Conservation (phyloP, 2,888 invertebrate genomes). For the Lysandra coridon region DNA sequence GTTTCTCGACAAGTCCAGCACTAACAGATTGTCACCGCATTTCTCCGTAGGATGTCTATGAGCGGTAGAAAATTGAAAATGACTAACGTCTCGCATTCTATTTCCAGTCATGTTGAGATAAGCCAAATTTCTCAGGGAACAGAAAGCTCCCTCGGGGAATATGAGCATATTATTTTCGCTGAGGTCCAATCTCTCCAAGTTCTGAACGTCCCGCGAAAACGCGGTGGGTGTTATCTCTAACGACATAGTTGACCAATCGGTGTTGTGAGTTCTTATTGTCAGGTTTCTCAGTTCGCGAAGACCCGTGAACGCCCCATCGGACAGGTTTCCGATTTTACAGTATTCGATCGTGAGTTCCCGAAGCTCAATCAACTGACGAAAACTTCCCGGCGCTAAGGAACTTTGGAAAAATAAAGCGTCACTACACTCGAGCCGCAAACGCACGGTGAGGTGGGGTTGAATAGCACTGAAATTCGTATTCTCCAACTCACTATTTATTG, state of each 20-base stretch:
- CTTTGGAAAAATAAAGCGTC: conserved; percentile 90
- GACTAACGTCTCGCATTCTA: conserved; percentile 86
- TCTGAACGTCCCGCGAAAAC: conserved; percentile 86
- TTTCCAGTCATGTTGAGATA: conserved; percentile 90
- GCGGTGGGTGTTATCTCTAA: conserved; percentile 87
- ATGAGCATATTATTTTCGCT: conserved; percentile 91
- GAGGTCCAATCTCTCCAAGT: conserved; percentile 87
- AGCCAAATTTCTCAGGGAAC: conserved; percentile 87
- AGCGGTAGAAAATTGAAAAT: conserved; percentile 84
- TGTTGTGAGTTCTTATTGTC: conserved; percentile 90
- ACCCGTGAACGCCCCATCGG: conserved; percentile 90
- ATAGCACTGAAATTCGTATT: conserved; percentile 91
- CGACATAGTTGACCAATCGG: conserved; percentile 90
- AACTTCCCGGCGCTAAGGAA: conserved; percentile 87
- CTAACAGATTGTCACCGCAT: conserved; percentile 85
- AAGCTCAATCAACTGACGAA: conserved; percentile 87
- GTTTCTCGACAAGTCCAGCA: conserved; percentile 88
- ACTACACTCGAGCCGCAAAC: conserved; percentile 88
- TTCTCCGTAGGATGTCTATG: conserved; percentile 81
- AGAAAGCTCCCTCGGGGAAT: conserved; percentile 88
- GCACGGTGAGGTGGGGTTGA: conserved; percentile 89
- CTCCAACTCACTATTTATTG: conserved; percentile 90
- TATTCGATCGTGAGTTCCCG: conserved; percentile 89
- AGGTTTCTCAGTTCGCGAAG: conserved; percentile 88
- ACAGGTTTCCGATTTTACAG: conserved; percentile 90